phyloP scores from a whole-genome alignment of 2,113 vertebrate genomes.

The Callipepla californica region DNA sequence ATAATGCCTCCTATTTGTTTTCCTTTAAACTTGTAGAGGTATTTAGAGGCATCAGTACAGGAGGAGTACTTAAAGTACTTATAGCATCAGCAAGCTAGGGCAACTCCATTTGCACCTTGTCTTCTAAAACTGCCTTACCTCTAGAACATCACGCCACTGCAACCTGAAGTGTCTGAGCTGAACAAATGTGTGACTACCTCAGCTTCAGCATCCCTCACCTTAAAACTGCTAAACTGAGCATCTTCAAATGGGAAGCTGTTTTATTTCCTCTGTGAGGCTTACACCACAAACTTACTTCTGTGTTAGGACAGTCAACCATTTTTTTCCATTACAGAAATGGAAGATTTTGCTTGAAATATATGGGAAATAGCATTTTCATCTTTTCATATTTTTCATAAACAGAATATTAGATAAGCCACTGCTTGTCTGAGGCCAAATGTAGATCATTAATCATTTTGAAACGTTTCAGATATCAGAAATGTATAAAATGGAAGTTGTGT shows the following conservation, averaged over 20 bases:
- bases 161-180: not conserved
- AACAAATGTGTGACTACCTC: not conserved
- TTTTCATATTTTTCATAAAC: not conserved
- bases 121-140: not conserved
- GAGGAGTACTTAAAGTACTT: not conserved
- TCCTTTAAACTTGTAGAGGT: not conserved
- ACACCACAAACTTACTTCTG: not conserved
- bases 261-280: not conserved
- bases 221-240: not conserved
- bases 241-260: not conserved
- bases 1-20: too few species aligned
- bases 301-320: not conserved
- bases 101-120: not conserved
- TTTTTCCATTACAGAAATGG: not conserved
- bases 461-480: conserved; percentile 13
- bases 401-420: not conserved
- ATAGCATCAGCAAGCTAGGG: not conserved
- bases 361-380: not conserved
- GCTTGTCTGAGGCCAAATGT: not conserved
- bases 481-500: not conserved
- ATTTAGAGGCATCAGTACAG: not conserved
- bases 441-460: not conserved
- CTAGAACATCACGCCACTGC: not conserved
- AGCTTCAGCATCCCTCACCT: not conserved
- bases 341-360: not conserved